These are phyloP conservation scores for Acanthurus lineatus DNA, from an alignment of 2,797 vertebrate genomes.

Conservation along the genomic window DNA sequence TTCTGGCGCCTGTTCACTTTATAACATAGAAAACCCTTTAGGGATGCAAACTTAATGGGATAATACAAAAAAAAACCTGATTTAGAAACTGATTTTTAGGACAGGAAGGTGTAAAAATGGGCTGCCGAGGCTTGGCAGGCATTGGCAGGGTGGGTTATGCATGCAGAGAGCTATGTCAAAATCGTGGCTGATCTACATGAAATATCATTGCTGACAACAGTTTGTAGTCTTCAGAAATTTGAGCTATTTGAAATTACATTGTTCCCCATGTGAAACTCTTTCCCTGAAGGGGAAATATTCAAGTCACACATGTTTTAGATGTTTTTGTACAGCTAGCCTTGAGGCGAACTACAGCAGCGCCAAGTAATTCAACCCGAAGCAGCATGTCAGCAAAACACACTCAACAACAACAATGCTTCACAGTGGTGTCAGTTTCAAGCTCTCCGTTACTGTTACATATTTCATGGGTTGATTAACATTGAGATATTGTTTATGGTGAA, in stretches of 20 bases:
- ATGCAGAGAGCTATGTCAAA: neutral
- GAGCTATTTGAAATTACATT: constrained; percentile 31
- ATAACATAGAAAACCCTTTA: neutral
- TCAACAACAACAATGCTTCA: constrained; percentile 58
- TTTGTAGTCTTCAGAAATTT: constrained; percentile 22
- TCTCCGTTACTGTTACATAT: constrained; percentile 47
- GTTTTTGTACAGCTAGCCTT: constrained; percentile 35
- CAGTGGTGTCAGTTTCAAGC: constrained; percentile 52
- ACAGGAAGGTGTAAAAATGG: neutral
- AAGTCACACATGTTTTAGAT: constrained; percentile 18
- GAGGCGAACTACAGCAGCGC: constrained; percentile 18
- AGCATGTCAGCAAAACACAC: constrained; percentile 64
- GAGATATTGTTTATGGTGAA: constrained; percentile 59
- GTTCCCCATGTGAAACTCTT: constrained; percentile 19
- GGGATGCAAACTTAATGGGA: neutral
- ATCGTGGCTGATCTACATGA: constrained; percentile 17
- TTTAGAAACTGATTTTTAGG: neutral
- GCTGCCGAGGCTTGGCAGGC: neutral
- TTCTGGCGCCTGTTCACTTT: neutral
- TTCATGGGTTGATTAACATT: constrained; percentile 65
- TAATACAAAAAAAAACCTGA: neutral
- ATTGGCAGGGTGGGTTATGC: neutral
- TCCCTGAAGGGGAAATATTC: constrained; percentile 36
- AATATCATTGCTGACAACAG: constrained; percentile 14
- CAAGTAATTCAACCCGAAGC: constrained; percentile 59